Evolutionary conservation across 2,797 vertebrate genomes (phyloP).

Genomic region (Tokudaia tokunoshimensis): DNA sequence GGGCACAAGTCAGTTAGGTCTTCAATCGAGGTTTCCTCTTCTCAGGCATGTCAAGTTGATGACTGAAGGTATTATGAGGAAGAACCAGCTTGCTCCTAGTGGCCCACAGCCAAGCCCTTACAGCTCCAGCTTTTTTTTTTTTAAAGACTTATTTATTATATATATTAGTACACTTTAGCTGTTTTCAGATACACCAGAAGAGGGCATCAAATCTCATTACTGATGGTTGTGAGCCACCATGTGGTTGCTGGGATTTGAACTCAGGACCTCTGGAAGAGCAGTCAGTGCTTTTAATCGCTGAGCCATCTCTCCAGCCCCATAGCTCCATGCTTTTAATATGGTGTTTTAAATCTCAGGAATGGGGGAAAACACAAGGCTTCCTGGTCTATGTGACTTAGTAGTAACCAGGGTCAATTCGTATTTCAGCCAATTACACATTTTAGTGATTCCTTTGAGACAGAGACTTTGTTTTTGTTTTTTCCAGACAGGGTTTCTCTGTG

Average conservation of each 20-base stretch:
- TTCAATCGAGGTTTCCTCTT: neutral
- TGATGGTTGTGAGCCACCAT: too few relatives aligned
- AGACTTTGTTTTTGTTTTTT: too few relatives aligned
- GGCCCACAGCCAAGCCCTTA: neutral
- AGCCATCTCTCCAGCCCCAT: too few relatives aligned
- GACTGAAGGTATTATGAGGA: neutral
- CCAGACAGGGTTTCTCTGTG: too few relatives aligned
- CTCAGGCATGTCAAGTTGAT: neutral
- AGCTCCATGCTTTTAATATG: too few relatives aligned
- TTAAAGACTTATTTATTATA: too few relatives aligned
- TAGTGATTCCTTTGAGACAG: neutral
- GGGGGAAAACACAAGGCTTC: neutral
- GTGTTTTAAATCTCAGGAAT: neutral
- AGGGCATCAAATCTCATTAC: too few relatives aligned
- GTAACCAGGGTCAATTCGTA: neutral
- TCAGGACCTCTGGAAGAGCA: too few relatives aligned
- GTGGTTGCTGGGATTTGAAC: too few relatives aligned
- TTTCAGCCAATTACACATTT: neutral
- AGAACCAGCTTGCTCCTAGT: neutral
- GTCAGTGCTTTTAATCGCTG: too few relatives aligned
- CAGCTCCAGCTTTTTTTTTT: neutral
- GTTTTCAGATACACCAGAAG: too few relatives aligned
- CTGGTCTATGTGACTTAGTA: neutral
- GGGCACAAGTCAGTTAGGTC: neutral
- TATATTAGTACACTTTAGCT: too few relatives aligned